Evolutionary conservation across 1,140 invertebrate species (phyloP), one percentile per base, ranked within the genome.

Genomic region (Xylocopa sonorina): DNA sequence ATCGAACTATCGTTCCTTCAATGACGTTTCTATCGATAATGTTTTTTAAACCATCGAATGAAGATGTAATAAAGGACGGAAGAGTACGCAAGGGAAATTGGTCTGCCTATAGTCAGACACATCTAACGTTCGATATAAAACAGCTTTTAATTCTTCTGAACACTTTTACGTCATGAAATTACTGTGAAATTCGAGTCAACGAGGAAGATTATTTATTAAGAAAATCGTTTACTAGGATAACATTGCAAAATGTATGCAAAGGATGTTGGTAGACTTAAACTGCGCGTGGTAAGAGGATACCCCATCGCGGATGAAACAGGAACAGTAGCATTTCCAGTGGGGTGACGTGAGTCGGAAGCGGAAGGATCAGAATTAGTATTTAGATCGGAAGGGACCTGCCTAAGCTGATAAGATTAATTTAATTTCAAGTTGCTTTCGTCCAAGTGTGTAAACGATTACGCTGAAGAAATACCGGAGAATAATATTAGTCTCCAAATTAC

Each of bases 331-430:
- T 79, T 83, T 84, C 69, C 68, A 55, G 55, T 58, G 60, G 18
- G 9, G 68, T 69, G 80, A 84, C 75, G 66, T 32, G 75, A 83
- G 55, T 51, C 53, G 81, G 68, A 82, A 84, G 66, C 81, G 75
- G 18, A 78, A 63, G 50, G 75, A 79, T 82, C 58, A 64, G 55
- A 41, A 27, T n/a, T 34, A 53, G 62, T 72, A 73, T 74, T 43
- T 34, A 68, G 34, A 1, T 64, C 67, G 75, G 81, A 69, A 79
- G 51, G 69, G 62, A 50, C 41, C 80, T 34, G 41, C 75, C 77
- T 82, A 86, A 86, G 81, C 79, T 75, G 80, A 86, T 83, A 87
- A 87, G 87, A 88, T 89, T 89, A 88, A 89, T 89, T 88, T 85
- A 84, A 89, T 88, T 87, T 80, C 55, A 63, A 72, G 43, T 46